phyloP scores from a whole-genome alignment of 2,797 vertebrate species.

The Macroramphosus scolopax region DNA sequence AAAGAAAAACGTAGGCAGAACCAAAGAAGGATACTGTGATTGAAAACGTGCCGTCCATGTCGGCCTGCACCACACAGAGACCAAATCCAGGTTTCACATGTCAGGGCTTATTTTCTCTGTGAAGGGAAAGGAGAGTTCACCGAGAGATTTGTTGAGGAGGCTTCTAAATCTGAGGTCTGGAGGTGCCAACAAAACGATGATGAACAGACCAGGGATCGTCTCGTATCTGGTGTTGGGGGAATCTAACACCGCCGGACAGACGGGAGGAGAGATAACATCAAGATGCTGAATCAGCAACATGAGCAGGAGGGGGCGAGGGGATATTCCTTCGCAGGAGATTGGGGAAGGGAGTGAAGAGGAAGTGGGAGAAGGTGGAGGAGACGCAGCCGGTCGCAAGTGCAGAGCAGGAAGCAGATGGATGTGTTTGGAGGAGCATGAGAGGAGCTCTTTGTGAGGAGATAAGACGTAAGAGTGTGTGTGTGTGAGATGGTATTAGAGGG shows the following conservation, averaged over 20 bases:
- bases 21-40: slow-evolving; percentile 24
- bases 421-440: slow-evolving; percentile 32
- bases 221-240: slow-evolving; percentile 41
- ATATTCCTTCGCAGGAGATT: slow-evolving; percentile 43
- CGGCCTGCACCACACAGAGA: slow-evolving; percentile 14
- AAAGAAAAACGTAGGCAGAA: slow-evolving; percentile 20
- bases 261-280: slow-evolving; percentile 48
- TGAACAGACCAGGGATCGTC: slow-evolving; percentile 35
- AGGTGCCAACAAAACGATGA: slow-evolving; percentile 39
- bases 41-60: slow-evolving; percentile 26
- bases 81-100: slow-evolving; percentile 21
- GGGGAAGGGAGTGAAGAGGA: slow-evolving; percentile 48
- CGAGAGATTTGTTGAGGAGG: slow-evolving; percentile 5
- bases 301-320: slow-evolving; percentile 18
- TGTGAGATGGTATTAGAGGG: slow-evolving; percentile 28
- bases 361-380: slow-evolving; percentile 58
- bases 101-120: slow-evolving; percentile 21
- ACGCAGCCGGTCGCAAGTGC: slow-evolving; percentile 42
- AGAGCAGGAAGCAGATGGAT: slow-evolving; percentile 55
- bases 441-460: slow-evolving; percentile 46
- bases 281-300: slow-evolving; percentile 26
- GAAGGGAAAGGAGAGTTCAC: slow-evolving; percentile 13
- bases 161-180: slow-evolving; percentile 4
- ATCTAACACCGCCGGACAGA: slow-evolving; percentile 28
- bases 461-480: slow-evolving; percentile 15